Conservation (phyloP, 1,140 invertebrate genomes). For the Teleopsis dalmanni region DNA sequence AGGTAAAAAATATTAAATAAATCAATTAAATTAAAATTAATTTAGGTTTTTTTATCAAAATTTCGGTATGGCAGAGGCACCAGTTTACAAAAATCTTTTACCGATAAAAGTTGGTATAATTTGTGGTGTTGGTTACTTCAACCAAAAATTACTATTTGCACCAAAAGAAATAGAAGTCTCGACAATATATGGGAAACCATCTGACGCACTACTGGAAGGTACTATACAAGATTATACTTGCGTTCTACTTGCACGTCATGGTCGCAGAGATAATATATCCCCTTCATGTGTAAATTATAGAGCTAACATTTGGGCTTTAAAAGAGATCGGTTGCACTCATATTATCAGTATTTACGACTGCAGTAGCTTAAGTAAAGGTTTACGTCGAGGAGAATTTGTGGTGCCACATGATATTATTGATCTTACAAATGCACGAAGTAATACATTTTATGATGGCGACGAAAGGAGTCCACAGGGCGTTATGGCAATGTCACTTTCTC, state of each 20-base stretch:
- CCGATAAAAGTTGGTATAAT: slow-evolving; percentile 95
- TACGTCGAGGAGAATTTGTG: slow-evolving; percentile 78
- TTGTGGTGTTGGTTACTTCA: slow-evolving; percentile 81
- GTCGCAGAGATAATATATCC: slow-evolving; percentile 66
- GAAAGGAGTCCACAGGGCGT: slow-evolving; percentile 57
- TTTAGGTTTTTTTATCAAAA: too few relatives aligned
- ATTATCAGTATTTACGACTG: slow-evolving; percentile 55
- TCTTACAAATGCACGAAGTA: slow-evolving; percentile 59
- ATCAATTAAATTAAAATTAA: too few relatives aligned
- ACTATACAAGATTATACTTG: slow-evolving; percentile 67
- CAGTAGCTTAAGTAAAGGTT: slow-evolving; percentile 82
- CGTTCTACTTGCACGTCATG: slow-evolving; percentile 83
- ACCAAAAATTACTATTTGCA: slow-evolving; percentile 69
- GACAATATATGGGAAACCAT: slow-evolving; percentile 78
- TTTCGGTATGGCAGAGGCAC: too few relatives aligned
- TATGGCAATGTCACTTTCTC: slow-evolving; percentile 83
- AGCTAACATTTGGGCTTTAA: slow-evolving; percentile 90
- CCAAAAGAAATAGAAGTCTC: slow-evolving; percentile 52
- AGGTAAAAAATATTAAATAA: too few relatives aligned
- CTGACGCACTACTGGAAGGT: slow-evolving; percentile 67
- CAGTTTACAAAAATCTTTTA: too few relatives aligned
- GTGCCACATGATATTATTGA: slow-evolving; percentile 89
- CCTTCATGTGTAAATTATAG: slow-evolving; percentile 77
- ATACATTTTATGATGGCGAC: slow-evolving; percentile 82
- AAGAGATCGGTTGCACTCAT: slow-evolving; percentile 78